Evolutionary conservation across 2,888 invertebrate species (phyloP), one percentile per base, ranked within the genome.

Genomic region (Caenorhabditis doughertyi): DNA sequence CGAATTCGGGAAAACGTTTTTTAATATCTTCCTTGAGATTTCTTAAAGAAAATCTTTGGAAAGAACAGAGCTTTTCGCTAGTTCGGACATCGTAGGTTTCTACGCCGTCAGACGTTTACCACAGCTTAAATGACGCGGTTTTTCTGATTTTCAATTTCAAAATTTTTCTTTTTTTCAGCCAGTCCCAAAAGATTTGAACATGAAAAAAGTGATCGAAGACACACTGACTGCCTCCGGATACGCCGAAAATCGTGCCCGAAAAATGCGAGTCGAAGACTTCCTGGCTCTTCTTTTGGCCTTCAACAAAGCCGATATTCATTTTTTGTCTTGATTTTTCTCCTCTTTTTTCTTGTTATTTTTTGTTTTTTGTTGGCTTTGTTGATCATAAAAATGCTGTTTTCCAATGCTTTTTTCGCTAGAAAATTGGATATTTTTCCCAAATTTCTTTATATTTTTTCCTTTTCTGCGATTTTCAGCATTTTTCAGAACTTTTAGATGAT

Each of bases 261-360:
- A 95, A 5, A 96, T 99, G 97, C 97, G 97, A 92, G 95, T 96
- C 87, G 98, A 98, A 93, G 98, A 99, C 92, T 98, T 99, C 92
- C 95, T 97, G 93, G 94, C 91, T 85, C 93, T 97, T 74, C 93
- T 97, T 89, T 94, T 95, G 92, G 95, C 95, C 44, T 98, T 98
- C 92, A 98, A 98, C 93, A 94, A 94, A 70, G 95, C 95, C 92
- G 97, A 97, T 90, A 95, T 98, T 92, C 98, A 98, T 94, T 98
- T 98, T 79, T 71, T 85, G 42, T 84, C 84, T 4, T 86, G 16
- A 68, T 53, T 56, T 27, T 56, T 65, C 42, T 21, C 0, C 13
- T 29, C n/a, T 16, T 56, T 58, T 60, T 60, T 39, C 7, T 68
- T 60, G 55, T 77, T 68, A 18, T 32, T 67, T 25, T 32, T 42